These are phyloP conservation scores for Drosophila pachea DNA, from an alignment of 1,140 invertebrate genomes.

Conservation along the genomic window DNA sequence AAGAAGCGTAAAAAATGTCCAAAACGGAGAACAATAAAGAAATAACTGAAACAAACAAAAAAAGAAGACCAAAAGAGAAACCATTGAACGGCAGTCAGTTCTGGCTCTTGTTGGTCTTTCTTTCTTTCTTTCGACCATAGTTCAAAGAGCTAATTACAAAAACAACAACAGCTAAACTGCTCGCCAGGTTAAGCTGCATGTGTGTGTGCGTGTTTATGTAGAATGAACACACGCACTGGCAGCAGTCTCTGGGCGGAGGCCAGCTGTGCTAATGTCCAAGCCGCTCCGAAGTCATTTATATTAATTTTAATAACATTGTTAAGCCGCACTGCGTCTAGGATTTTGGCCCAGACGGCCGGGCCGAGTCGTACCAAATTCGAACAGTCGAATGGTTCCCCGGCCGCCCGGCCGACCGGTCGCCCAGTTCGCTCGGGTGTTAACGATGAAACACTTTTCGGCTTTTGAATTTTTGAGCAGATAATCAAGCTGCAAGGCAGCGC, in stretches of 20 bases:
- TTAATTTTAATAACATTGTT: slow-evolving; percentile 78
- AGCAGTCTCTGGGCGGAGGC: not conserved
- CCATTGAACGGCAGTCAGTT: slow-evolving; percentile 49
- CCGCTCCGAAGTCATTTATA: slow-evolving; percentile 64
- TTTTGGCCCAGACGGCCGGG: slow-evolving; percentile 17
- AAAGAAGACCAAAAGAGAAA: slow-evolving; percentile 26
- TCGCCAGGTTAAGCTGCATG: slow-evolving; percentile 16
- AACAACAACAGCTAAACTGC: slow-evolving; percentile 34
- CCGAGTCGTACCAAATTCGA: slow-evolving; percentile 1
- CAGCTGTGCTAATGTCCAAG: slow-evolving; percentile 27
- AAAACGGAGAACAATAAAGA: slow-evolving; percentile 1
- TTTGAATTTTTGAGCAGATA: slow-evolving; percentile 68
- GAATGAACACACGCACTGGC: not conserved
- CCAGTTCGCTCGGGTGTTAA: slow-evolving; percentile 59
- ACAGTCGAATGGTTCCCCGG: not conserved
- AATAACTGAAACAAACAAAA: slow-evolving; percentile 18
- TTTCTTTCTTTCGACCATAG: slow-evolving; percentile 30
- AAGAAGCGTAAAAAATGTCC: slow-evolving; percentile 39
- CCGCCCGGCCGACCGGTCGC: not conserved
- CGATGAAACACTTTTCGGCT: slow-evolving; percentile 70
- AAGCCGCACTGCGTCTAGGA: slow-evolving; percentile 44
- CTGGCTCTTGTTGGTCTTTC: not conserved
- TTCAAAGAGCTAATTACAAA: slow-evolving; percentile 45
- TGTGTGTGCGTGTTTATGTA: not conserved
- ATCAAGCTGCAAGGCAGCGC: slow-evolving; percentile 40